Evolutionary conservation across 2,888 invertebrate species (phyloP).

Genomic region (Cerastis rubricosa): DNA sequence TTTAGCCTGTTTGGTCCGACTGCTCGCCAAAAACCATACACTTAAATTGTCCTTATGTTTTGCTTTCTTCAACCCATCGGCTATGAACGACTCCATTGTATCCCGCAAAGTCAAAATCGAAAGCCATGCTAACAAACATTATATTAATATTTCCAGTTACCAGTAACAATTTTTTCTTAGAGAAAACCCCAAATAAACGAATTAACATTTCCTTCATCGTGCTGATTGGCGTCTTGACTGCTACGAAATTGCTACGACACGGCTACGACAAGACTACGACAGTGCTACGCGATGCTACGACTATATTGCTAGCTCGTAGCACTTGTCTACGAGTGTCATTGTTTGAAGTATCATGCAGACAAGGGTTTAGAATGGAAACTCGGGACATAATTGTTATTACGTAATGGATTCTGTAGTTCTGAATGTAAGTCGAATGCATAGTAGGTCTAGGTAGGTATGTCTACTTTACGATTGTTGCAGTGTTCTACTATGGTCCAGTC

Average conservation of each 20-base stretch:
- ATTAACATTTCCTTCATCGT: neutral
- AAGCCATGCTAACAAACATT: neutral
- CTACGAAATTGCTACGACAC: neutral
- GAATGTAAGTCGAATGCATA: neutral
- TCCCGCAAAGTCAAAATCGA: neutral
- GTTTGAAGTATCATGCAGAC: constrained; percentile 38
- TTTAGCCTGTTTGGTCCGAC: neutral
- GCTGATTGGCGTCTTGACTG: neutral
- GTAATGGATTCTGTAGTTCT: constrained; percentile 46
- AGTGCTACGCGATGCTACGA: constrained; percentile 27
- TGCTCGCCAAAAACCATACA: neutral
- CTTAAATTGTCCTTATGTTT: neutral
- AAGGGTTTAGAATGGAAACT: constrained; percentile 42
- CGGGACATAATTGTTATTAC: constrained; percentile 49
- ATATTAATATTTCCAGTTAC: neutral
- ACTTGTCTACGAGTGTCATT: constrained; percentile 50
- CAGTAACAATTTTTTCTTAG: neutral
- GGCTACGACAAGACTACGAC: no score
- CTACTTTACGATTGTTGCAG: neutral
- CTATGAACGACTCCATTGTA: neutral
- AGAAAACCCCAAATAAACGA: neutral
- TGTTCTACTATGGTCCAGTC: neutral
- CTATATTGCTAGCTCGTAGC: constrained; percentile 43
- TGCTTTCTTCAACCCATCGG: neutral
- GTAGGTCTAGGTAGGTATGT: neutral